Base-by-base conservation (phyloP, 2,113 vertebrate species). In the Orientallactaga bullata region DNA sequence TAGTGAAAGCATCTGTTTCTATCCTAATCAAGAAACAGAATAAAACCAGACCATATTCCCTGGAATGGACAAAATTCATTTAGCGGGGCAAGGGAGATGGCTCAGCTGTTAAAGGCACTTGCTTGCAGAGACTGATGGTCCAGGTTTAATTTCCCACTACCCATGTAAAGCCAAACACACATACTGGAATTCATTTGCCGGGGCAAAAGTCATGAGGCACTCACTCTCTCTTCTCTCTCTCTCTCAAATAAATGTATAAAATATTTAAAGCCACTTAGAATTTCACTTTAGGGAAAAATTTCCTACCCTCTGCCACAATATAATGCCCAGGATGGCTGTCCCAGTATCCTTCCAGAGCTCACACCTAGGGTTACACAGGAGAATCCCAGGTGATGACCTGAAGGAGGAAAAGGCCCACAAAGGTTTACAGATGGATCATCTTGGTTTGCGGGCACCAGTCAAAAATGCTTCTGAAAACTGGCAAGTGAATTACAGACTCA, bases 341-440 rank as follows among this genome's bases (percentile, higher is more conserved):
- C 42, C 81, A 16, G 58, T 4, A 13, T 73, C 60, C 60, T 47
- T 47, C n/a, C 24, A 4, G 0, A 58, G 28, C 74, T 37, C 13
- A 2, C 1, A 20, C 42, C 55, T 60, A 13, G 0, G 7, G 37
- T 1, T 84, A 26, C 42, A 20, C 0, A 3, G 37, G 60, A 37
- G 16, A 16, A 35, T 28, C 58, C 61, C 13, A 32, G 0, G 8
- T 0, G 21, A 76, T 5, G 37, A 17, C 32, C 58, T 1, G 79
- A 30, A 88, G n/a, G n/a, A n/a, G 6, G 13, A n/a, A 37, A 37
- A 9, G n/a, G 51, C 58, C 85, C 63, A 88, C 4, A 18, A 58
- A 18, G 37, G 30, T 26, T 47, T 63, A 47, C 0, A 39, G 77
- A 63, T 4, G 26, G 77, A 37, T 76, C 77, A 26, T 42, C 20